Percentiles rank a stretch among this genome's conserved stretches.
These are phyloP conservation scores for Myodes glareolus DNA, from an alignment of 2,113 vertebrate genomes.

Conservation along the genomic window DNA sequence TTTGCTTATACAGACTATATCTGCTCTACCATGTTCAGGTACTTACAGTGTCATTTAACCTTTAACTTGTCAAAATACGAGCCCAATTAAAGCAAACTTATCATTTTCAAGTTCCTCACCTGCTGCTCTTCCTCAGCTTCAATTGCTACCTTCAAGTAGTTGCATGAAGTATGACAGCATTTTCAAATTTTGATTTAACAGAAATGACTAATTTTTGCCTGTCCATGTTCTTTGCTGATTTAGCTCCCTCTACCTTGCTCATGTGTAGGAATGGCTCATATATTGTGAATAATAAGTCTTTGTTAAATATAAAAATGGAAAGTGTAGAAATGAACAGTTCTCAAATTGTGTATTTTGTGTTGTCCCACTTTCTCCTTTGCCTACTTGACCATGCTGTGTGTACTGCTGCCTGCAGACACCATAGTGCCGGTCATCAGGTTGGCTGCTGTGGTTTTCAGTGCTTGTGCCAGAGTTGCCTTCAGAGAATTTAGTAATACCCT, in stretches of 20 bases:
- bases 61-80: constrained; percentile 26
- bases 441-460: neutral
- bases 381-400: too few relatives aligned
- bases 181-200: neutral
- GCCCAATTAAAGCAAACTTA: neutral
- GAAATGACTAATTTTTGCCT: neutral
- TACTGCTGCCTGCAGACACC: neutral
- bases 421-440: too few relatives aligned
- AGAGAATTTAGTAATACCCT: neutral
- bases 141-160: neutral
- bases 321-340: neutral
- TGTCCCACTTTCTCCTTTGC: neutral
- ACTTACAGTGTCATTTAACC: neutral
- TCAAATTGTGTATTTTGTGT: neutral
- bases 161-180: neutral
- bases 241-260: neutral
- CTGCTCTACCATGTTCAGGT: constrained; percentile 14
- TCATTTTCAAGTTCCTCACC: constrained; percentile 39
- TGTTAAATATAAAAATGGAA: neutral
- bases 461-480: neutral
- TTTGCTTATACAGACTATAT: constrained; percentile 64
- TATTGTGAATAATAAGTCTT: constrained; percentile 26
- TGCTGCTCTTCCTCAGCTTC: neutral
- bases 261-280: neutral
- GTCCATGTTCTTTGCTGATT: constrained; percentile 1